These are phyloP conservation scores for Tromatobia lineatoria DNA, from an alignment of 2,888 invertebrate species.

Conservation along the genomic window DNA sequence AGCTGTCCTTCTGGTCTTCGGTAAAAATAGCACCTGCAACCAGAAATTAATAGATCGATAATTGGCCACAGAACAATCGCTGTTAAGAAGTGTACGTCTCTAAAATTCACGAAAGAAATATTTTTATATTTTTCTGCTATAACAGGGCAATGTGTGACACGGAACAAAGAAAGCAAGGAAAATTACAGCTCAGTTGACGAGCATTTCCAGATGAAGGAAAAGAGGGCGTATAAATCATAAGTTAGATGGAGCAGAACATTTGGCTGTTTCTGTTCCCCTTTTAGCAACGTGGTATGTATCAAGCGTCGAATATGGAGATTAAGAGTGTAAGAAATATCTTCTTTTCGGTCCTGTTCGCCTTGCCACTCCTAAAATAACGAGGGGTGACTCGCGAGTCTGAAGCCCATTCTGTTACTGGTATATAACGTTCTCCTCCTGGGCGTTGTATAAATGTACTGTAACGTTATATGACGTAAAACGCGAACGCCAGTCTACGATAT, in stretches of 20 bases:
- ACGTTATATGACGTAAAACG: conserved; percentile 22
- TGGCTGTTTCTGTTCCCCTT: conserved; percentile 7
- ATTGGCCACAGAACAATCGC: not conserved
- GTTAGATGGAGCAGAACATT: not conserved
- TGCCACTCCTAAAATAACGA: conserved; percentile 22
- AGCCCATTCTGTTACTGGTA: not conserved
- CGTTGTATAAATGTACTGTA: conserved; percentile 24
- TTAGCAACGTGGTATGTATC: conserved; percentile 6
- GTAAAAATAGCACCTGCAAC: conserved; percentile 96
- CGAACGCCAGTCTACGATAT: conserved; percentile 5
- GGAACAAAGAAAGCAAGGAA: not conserved
- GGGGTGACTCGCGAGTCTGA: not conserved
- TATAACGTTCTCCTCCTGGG: conserved; percentile 16
- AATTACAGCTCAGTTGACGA: not conserved
- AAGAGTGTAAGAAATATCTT: conserved; percentile 33
- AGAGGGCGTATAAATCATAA: not conserved
- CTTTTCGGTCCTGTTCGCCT: not conserved
- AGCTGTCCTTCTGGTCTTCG: conserved; percentile 95
- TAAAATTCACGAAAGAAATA: not conserved
- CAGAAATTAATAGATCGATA: conserved; percentile 59
- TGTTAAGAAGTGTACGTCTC: not conserved
- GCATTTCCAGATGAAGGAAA: not conserved
- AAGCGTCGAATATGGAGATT: conserved; percentile 33
- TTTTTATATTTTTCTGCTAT: not conserved
- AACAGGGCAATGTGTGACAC: not conserved